Base-by-base conservation (phyloP, 2,113 vertebrate genomes). In the Etheostoma cragini region DNA sequence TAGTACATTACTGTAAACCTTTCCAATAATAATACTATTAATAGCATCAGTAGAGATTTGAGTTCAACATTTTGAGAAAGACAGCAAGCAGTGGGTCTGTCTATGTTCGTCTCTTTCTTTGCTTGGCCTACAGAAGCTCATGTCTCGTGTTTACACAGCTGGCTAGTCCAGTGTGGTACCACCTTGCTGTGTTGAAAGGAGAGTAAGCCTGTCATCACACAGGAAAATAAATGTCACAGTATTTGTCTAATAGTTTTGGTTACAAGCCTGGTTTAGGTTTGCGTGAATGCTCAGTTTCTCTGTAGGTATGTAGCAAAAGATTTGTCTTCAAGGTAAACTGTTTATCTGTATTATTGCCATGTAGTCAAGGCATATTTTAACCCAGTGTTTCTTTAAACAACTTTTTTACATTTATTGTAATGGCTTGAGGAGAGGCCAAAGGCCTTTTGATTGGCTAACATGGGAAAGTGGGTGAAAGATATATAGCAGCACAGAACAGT, bases 101-200 rank as follows among this genome's bases (percentile, higher is more conserved):
- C 74, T 72, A 76, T 35, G 45, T 53, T 63, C 0, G 10, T 76
- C 58, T 82, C 35, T 71, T 24, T 71, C 52, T 60, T 60, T 72
- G 26, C 80, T 86, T 70, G 33, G 30, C 70, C 69, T 66, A 75
- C 60, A 56, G 33, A 84, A 46, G 38, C 76, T 81, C 24, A 15
- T 42, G 46, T 46, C 16, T 54, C 10, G 1, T 89, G 80, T 92
- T 89, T 87, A 60, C 71, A 75, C 83, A 90, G 87, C 85, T 90
- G 82, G 63, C 42, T 52, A 64, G 61, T 53, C 42, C 75, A 33
- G 14, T 67, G 56, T 72, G 45, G 57, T 72, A 35, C 64, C 67
- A 86, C 54, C 65, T 65, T 13, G 45, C 65, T 56, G 17, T 66
- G 72, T 45, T 83, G 58, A 86, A 69, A 60, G 46, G 53, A 82